Evolutionary conservation across 2,797 vertebrate species (phyloP), one percentile per base, ranked within the genome.

Genomic region (Caiman crocodilus): DNA sequence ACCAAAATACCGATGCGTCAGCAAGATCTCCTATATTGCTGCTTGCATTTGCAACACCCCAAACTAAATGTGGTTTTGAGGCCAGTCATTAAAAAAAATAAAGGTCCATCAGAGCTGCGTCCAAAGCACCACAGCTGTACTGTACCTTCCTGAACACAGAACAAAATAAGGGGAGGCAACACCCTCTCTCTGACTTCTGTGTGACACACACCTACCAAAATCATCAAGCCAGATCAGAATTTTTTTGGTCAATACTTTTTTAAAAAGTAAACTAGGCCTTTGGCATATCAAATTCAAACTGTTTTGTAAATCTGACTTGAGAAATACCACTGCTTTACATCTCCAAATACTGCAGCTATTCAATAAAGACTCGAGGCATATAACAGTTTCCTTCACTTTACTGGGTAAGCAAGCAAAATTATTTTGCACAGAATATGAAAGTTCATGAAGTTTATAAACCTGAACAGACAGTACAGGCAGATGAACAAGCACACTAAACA

Each of bases 331-430:
- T 83, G 82, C 25, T 57, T 82, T 61, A 79, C 23, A 16, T 3
- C 76, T 67, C 20, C 63, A 79, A 60, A 87, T 32, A 55, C 71
- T 71, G 35, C 69, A 16, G 30, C 57, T 85, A 5, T 61, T 7
- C 4, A 1, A 21, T 0, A 71, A 58, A 60, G 6, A 6, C 5
- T n/a, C 73, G 63, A 80, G 95, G 97, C 98, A 98, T 98, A 94
- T 98, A 98, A 98, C 98, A 98, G 98, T 98, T 98, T 98, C 97
- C 98, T 98, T 97, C 96, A 81, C 91, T 90, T 96, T 77, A 75
- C 94, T 87, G 92, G 94, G 86, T 94, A 95, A 97, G 97, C 98
- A 98, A 97, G 97, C 98, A 96, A 96, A 97, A 89, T 65, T 18
- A 73, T 90, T 95, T 94, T 74, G 95, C 97, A 96, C 95, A 96